Evolutionary conservation across 2,797 vertebrate genomes (phyloP), one percentile per base, ranked within the genome.

Genomic region (Sebastiscus albofasciatus): DNA sequence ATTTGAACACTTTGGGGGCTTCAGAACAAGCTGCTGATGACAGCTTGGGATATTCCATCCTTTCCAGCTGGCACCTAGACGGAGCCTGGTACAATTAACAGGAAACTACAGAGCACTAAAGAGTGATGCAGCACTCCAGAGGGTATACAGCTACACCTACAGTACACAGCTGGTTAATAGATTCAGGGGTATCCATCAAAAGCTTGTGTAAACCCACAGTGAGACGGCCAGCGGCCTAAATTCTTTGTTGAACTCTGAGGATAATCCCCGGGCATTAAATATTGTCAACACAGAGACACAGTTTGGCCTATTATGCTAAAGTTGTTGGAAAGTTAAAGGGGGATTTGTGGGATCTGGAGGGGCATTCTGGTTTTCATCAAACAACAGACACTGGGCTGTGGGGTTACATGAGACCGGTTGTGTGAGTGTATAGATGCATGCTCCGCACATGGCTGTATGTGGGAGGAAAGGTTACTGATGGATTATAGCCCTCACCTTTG

Each of bases 221-320:
- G 86, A 82, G 84, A 91, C 85, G 77, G 91, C 88, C 46, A 83
- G 83, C 72, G 14, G 83, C 56, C 90, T 81, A 61, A 93, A 87
- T 92, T 91, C 90, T 90, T 84, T 80, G 89, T 86, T 88, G 83
- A 92, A 93, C 86, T 90, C 74, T 66, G 67, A 75, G 88, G 90
- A 94, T 95, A 95, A 95, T 93, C 94, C 90, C 72, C 1, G 33
- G 81, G 90, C 84, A 89, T 93, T 94, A 95, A 85, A 94, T 91
- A 94, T 90, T 92, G 93, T 95, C 95, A 94, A 94, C 94, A 94
- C 90, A 93, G 92, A 93, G 92, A 92, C 93, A 85, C 88, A 88
- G 90, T 91, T 92, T 86, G 90, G 83, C 84, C 90, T 79, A n/a
- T 84, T 83, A 91, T 86, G 89, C 83, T 90, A 73, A 75, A 82